These are phyloP conservation scores for Lacerta agilis DNA, from an alignment of 2,797 vertebrate species.

Conservation along the genomic window DNA sequence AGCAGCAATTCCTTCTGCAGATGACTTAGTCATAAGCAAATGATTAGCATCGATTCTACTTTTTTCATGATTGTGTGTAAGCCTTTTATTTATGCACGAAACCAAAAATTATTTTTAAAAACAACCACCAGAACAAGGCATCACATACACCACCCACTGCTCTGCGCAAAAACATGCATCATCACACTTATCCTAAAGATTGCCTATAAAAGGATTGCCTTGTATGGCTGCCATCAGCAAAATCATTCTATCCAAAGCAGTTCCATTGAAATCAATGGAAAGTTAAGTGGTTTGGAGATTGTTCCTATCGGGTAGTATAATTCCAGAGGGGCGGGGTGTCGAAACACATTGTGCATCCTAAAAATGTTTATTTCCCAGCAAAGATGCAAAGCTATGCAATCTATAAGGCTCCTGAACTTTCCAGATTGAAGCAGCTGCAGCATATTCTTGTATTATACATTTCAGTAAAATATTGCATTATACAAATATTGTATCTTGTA, in stretches of 20 bases:
- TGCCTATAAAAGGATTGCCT: not conserved
- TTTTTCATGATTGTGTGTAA: constrained; percentile 21
- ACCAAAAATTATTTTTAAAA: constrained; percentile 29
- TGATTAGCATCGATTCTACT: constrained; percentile 42
- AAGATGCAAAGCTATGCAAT: not conserved
- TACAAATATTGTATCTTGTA: too few species aligned
- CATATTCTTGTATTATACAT: fast-evolving
- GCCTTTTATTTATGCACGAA: constrained; percentile 58
- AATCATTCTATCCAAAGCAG: not conserved
- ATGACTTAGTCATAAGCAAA: constrained; percentile 48
- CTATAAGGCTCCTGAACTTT: not conserved
- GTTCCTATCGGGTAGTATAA: not conserved
- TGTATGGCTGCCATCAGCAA: not conserved
- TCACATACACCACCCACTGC: not conserved
- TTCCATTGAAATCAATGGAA: not conserved
- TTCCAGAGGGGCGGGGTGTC: not conserved
- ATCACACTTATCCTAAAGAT: constrained; percentile 10
- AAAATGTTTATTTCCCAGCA: not conserved
- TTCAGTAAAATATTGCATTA: not conserved
- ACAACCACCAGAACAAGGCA: constrained; percentile 37
- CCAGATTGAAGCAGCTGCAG: fast-evolving
- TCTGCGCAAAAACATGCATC: not conserved
- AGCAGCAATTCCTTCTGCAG: constrained; percentile 36
- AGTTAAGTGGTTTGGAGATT: not conserved
- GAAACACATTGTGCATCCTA: not conserved